A percentile compares a stretch with the other conserved stretches of the same genome.
Evolutionary conservation across 2,888 invertebrate genomes (phyloP).

Genomic region (Callyntrura guangdongensis): DNA sequence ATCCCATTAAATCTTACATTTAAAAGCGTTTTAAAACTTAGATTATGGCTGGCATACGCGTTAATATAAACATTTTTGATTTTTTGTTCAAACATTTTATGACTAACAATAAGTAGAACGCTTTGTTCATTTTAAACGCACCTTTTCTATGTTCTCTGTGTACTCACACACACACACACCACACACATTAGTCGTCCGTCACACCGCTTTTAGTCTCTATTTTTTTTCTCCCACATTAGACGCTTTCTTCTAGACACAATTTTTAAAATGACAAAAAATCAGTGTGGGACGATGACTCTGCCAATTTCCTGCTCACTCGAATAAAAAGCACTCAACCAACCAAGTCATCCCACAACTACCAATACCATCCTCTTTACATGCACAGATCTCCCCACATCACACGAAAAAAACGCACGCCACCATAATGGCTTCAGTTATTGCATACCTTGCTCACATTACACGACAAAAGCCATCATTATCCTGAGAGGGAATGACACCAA

Average conservation of each 20-base stretch:
- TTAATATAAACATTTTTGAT: too few species aligned
- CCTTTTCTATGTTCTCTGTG: too few species aligned
- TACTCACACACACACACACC: background rate
- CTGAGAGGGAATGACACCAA: conserved; percentile 37
- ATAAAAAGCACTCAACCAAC: conserved; percentile 63
- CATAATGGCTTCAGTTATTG: background rate
- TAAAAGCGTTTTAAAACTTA: too few species aligned
- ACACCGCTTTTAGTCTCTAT: too few species aligned
- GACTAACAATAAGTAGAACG: background rate
- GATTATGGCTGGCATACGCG: too few species aligned
- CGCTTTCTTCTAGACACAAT: background rate
- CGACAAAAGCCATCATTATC: conserved; percentile 42
- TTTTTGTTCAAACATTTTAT: too few species aligned
- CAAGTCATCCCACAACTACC: conserved; percentile 16
- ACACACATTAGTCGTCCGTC: background rate
- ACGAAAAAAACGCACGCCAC: conserved; percentile 24
- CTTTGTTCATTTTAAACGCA: too few species aligned
- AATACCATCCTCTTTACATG: background rate
- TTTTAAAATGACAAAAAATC: conserved; percentile 60
- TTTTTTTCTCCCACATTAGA: too few species aligned
- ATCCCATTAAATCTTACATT: too few species aligned
- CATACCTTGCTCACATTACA: conserved; percentile 18
- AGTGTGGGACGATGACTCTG: conserved; percentile 66
- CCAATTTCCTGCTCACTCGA: conserved; percentile 68
- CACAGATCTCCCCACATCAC: background rate